These are phyloP conservation scores for Nilaparvata lugens DNA, from an alignment of 1,140 invertebrate genomes.

Conservation along the genomic window DNA sequence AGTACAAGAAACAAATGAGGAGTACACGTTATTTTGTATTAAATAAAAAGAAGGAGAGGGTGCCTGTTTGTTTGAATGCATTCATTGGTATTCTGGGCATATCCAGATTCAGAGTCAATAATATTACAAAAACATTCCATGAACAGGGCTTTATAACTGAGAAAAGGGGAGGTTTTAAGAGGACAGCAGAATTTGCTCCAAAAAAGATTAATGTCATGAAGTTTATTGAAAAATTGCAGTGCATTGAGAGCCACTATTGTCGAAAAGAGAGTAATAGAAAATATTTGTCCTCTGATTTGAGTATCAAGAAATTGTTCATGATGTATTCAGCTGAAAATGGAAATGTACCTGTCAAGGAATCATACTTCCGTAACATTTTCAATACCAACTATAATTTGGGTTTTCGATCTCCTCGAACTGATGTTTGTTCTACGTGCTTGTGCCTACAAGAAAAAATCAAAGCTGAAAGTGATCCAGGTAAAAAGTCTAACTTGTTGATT, in stretches of 20 bases:
- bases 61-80: background rate
- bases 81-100: constrained; percentile 3
- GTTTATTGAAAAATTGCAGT: background rate
- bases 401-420: constrained; percentile 15
- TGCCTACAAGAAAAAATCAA: constrained; percentile 18
- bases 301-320: constrained; percentile 7
- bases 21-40: constrained; percentile 7
- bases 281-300: constrained; percentile 1
- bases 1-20: constrained; percentile 4
- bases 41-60: background rate
- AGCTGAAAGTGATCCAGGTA: constrained; percentile 1
- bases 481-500: constrained; percentile 19
- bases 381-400: constrained; percentile 21
- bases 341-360: constrained; percentile 12
- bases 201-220: constrained; percentile 9
- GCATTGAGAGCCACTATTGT: constrained; percentile 9
- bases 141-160: background rate
- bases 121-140: background rate
- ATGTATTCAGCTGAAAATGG: background rate
- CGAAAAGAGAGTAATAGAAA: background rate
- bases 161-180: constrained; percentile 7
- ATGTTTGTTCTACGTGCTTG: constrained; percentile 11
- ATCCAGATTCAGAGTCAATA: constrained; percentile 6
- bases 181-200: background rate
- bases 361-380: constrained; percentile 21